phyloP scores from a whole-genome alignment of 2,797 vertebrate species.

The Danio tinwini region DNA sequence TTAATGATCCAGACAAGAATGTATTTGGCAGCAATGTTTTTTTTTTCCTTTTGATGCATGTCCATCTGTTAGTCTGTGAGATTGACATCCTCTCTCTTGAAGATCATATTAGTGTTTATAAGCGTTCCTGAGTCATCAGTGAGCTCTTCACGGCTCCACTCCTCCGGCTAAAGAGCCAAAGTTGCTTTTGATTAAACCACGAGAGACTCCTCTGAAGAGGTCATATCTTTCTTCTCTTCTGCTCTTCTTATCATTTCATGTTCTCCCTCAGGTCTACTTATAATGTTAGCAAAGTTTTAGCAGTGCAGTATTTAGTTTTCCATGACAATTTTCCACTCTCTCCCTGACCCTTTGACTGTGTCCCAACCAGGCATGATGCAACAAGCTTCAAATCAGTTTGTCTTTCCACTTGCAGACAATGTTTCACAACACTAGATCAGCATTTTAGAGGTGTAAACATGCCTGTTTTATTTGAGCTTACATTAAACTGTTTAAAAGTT shows the following conservation, averaged over 20 bases:
- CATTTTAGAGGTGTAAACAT: background rate
- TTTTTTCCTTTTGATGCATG: background rate
- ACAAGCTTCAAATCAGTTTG: slow-evolving; percentile 15
- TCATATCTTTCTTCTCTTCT: slow-evolving; percentile 17
- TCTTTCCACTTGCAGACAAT: slow-evolving; percentile 7
- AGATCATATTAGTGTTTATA: slow-evolving; percentile 5
- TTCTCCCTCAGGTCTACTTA: slow-evolving; percentile 14
- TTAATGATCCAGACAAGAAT: background rate
- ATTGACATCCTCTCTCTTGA: background rate
- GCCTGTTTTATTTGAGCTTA: background rate
- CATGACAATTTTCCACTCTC: slow-evolving; percentile 27
- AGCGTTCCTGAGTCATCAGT: background rate
- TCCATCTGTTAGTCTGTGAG: slow-evolving; percentile 19
- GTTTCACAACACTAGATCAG: background rate
- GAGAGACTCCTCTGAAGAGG: slow-evolving; percentile 21
- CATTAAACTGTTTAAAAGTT: background rate
- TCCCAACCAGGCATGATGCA: slow-evolving; percentile 5
- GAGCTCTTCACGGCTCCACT: background rate
- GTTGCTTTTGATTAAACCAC: slow-evolving; percentile 48
- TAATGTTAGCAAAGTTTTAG: background rate
- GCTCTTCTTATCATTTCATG: slow-evolving; percentile 13
- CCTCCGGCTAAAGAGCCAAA: slow-evolving; percentile 29
- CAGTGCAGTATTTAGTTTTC: slow-evolving; percentile 28
- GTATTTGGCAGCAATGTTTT: background rate
- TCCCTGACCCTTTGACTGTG: slow-evolving; percentile 5